These are phyloP conservation scores for Hecatera dysodea DNA, from an alignment of 2,888 invertebrate genomes.

Conservation along the genomic window DNA sequence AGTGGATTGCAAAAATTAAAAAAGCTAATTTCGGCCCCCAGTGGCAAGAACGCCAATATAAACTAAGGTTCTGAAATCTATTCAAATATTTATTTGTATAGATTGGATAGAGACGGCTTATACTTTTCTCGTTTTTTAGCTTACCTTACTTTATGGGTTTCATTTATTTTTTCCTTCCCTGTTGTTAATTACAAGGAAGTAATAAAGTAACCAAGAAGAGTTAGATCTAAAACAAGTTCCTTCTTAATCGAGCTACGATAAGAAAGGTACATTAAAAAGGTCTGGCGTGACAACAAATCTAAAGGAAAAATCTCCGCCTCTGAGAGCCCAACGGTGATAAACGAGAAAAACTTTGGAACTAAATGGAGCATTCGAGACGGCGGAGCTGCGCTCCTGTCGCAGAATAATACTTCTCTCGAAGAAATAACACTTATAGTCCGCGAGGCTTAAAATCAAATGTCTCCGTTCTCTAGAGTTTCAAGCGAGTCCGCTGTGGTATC, in stretches of 20 bases:
- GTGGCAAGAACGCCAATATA: constrained; percentile 12
- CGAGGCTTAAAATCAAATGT: constrained; percentile 91
- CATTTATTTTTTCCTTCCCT: constrained; percentile 41
- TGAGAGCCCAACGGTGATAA: constrained; percentile 91
- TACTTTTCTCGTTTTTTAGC: constrained; percentile 26
- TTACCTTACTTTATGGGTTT: constrained; percentile 42
- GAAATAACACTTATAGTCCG: constrained; percentile 91
- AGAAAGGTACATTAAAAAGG: constrained; percentile 91
- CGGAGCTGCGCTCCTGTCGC: constrained; percentile 88
- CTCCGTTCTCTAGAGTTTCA: constrained; percentile 84
- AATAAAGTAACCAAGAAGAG: constrained; percentile 59
- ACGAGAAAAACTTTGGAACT: constrained; percentile 91
- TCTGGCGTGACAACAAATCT: constrained; percentile 91
- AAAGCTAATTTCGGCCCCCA: constrained; percentile 4
- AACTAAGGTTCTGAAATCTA: constrained; percentile 28
- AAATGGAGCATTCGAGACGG: constrained; percentile 91
- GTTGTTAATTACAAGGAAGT: constrained; percentile 61
- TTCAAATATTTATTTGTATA: constrained; percentile 38
- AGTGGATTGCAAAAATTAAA: neutral
- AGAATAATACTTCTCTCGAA: constrained; percentile 90
- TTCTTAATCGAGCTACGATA: constrained; percentile 88
- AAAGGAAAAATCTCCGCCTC: constrained; percentile 91
- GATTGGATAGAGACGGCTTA: constrained; percentile 29
- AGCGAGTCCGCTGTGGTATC: constrained; percentile 78
- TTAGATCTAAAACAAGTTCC: constrained; percentile 80